A percentile compares a stretch with the other conserved stretches of the same genome.
Conservation (phyloP, 1,140 invertebrate genomes). For the Ladona fulva region DNA sequence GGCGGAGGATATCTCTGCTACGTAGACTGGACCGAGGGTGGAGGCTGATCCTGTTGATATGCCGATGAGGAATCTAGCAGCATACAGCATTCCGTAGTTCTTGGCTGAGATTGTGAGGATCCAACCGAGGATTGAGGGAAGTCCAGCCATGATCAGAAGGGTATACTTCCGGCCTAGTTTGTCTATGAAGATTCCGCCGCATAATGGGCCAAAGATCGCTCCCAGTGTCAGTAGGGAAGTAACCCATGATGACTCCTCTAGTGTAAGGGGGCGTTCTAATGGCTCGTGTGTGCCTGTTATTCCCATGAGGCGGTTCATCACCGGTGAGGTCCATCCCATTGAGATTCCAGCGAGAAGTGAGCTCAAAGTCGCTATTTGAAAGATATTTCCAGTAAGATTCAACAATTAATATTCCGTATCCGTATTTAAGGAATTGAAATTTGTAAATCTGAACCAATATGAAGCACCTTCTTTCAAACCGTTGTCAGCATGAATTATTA, state of each 20-base stretch:
- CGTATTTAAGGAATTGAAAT: no score
- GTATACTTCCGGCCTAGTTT: conserved; percentile 43
- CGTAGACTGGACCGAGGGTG: conserved; percentile 65
- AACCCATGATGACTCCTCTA: background rate
- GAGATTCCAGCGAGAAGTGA: background rate
- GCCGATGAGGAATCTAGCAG: conserved; percentile 45
- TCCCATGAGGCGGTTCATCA: background rate
- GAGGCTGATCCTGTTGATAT: conserved; percentile 49
- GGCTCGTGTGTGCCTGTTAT: background rate
- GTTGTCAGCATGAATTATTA: no score
- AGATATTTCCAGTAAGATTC: no score
- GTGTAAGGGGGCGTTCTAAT: background rate
- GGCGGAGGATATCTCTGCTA: conserved; percentile 70
- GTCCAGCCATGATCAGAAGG: conserved; percentile 33
- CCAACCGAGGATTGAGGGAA: background rate
- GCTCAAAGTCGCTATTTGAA: background rate
- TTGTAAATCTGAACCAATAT: no score
- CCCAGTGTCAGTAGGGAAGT: background rate
- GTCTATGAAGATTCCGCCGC: conserved; percentile 45
- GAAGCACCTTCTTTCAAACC: no score
- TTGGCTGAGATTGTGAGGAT: background rate
- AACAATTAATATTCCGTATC: no score
- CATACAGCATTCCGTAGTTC: conserved; percentile 33
- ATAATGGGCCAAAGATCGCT: conserved; percentile 19
- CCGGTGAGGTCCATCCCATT: background rate